Conservation (phyloP, 2,113 vertebrate species). For the Labeo rohita region DNA sequence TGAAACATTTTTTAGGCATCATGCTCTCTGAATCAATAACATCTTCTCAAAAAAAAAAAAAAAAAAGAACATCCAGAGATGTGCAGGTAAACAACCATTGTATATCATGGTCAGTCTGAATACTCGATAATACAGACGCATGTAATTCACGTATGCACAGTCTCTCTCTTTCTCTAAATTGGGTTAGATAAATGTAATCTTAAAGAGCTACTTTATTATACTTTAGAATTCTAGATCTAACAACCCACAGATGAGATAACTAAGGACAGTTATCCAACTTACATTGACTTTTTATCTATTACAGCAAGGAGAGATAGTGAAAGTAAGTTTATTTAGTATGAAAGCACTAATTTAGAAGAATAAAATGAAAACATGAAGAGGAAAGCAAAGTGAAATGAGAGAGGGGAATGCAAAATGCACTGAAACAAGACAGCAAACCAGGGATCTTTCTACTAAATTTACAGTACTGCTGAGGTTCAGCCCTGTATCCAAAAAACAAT, state of each 20-base stretch:
- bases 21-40: background rate
- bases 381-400: background rate
- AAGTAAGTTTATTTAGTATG: background rate
- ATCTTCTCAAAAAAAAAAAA: background rate
- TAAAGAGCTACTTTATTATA: background rate
- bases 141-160: background rate
- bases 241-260: background rate
- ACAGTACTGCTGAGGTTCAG: conserved; percentile 7
- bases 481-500: background rate
- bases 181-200: background rate
- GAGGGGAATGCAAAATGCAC: background rate
- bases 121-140: background rate
- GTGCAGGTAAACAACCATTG: background rate
- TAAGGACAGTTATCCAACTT: background rate
- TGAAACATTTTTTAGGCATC: background rate
- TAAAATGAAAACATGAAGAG: background rate
- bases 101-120: background rate
- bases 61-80: background rate
- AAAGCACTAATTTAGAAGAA: background rate
- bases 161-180: background rate
- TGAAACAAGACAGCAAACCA: background rate
- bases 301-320: background rate
- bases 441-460: background rate
- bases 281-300: background rate
- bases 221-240: background rate